Evolutionary conservation across 2,797 vertebrate species (phyloP).

Genomic region (Pipistrellus pygmaeus): DNA sequence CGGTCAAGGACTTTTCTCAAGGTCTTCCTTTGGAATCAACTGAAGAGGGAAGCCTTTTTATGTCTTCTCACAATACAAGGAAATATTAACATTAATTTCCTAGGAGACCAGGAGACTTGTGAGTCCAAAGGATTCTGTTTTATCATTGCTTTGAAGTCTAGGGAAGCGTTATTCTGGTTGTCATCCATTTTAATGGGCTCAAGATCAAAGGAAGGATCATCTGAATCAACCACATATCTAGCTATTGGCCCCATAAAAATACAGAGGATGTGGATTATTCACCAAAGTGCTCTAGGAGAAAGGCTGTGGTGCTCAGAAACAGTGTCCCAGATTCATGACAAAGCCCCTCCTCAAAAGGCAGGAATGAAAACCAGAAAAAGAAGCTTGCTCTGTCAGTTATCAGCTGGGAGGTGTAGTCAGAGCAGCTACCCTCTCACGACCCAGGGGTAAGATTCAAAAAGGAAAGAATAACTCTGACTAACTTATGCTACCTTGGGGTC

Average conservation of each 20-base stretch:
- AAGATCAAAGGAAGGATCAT: constrained; percentile 33
- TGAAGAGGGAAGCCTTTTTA: neutral
- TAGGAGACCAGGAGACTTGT: neutral
- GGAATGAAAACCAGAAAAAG: neutral
- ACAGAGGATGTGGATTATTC: neutral
- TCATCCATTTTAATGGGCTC: constrained; percentile 13
- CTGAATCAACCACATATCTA: neutral
- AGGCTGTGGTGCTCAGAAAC: neutral
- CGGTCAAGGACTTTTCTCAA: neutral
- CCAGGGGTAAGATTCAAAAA: neutral
- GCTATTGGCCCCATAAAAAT: neutral
- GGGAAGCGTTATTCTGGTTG: neutral
- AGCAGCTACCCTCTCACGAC: neutral
- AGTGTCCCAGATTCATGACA: neutral
- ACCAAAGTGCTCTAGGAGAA: neutral
- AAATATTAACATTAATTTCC: constrained; percentile 13
- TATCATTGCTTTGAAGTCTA: constrained; percentile 50
- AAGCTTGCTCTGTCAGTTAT: neutral
- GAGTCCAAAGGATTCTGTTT: neutral
- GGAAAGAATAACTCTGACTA: neutral
- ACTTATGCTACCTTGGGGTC: neutral
- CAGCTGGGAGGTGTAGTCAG: neutral
- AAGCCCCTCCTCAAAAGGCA: neutral
- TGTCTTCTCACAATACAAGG: neutral
- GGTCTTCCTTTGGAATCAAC: neutral